Percentiles rank a stretch among this genome's conserved stretches.
Evolutionary conservation across 2,888 invertebrate genomes (phyloP).

Genomic region (Pyrrhosoma nymphula): DNA sequence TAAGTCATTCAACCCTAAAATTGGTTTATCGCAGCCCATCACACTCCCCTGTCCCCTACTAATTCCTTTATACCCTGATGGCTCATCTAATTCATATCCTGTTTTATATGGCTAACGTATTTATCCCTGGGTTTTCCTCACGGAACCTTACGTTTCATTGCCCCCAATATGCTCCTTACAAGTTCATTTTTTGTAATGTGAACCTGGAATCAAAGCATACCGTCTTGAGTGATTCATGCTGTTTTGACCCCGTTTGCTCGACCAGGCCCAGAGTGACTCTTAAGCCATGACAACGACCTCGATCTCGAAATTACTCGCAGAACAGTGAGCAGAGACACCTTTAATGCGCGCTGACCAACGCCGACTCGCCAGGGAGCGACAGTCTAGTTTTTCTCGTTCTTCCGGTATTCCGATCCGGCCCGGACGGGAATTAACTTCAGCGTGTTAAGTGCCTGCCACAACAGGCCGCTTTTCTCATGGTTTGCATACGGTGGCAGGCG

Average conservation of each 20-base stretch:
- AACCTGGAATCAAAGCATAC: too few species aligned
- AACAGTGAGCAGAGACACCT: not conserved
- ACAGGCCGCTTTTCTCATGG: not conserved
- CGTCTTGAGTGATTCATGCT: not conserved
- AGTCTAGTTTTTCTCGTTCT: constrained; percentile 16
- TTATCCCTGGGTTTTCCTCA: too few species aligned
- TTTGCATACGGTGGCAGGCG: not conserved
- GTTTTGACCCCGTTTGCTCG: not conserved
- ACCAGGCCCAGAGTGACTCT: not conserved
- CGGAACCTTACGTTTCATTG: too few species aligned
- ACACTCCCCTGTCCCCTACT: too few species aligned
- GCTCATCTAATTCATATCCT: too few species aligned
- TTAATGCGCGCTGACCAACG: not conserved
- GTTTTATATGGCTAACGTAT: too few species aligned
- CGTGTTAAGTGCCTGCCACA: not conserved
- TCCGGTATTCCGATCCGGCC: not conserved
- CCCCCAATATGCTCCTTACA: too few species aligned
- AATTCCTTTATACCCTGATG: too few species aligned
- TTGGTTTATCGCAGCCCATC: too few species aligned
- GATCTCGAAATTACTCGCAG: not conserved
- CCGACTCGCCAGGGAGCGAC: not conserved
- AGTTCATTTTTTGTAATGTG: too few species aligned
- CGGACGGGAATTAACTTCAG: not conserved
- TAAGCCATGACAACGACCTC: not conserved
- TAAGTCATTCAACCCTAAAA: too few species aligned